phyloP scores from a whole-genome alignment of 2,888 invertebrate genomes.

The Miltochrista miniata region DNA sequence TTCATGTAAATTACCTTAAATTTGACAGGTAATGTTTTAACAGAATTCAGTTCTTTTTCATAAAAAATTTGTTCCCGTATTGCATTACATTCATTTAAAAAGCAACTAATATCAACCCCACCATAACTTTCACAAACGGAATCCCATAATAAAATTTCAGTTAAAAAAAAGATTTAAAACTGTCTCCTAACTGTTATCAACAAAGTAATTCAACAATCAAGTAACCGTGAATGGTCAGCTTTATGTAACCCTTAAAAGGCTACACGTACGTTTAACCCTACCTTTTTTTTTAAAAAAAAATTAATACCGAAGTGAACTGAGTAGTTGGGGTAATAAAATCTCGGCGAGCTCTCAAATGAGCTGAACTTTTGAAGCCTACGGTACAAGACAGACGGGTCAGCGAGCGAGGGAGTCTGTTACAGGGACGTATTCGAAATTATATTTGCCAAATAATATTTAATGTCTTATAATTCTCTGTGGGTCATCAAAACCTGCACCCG shows the following conservation, averaged over 20 bases:
- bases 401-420: slow-evolving; percentile 69
- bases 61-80: neutral
- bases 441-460: neutral
- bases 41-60: too few species aligned
- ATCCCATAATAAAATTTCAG: slow-evolving; percentile 31
- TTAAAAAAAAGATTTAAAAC: slow-evolving; percentile 53
- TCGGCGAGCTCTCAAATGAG: slow-evolving; percentile 82
- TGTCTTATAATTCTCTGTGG: too few species aligned
- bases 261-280: slow-evolving; percentile 70
- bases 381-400: slow-evolving; percentile 81
- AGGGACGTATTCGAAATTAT: slow-evolving; percentile 53
- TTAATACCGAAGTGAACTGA: slow-evolving; percentile 68
- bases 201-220: slow-evolving; percentile 72
- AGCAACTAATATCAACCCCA: neutral
- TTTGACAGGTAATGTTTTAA: too few species aligned
- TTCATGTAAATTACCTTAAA: too few species aligned
- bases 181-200: slow-evolving; percentile 74
- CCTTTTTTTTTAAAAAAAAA: slow-evolving; percentile 59
- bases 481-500: too few species aligned
- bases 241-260: slow-evolving; percentile 67
- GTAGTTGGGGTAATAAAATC: slow-evolving; percentile 82
- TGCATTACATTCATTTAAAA: neutral
- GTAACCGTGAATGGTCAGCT: slow-evolving; percentile 76
- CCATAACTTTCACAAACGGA: slow-evolving; percentile 25
- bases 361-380: slow-evolving; percentile 82